Percentiles rank a stretch among this genome's conserved stretches.
Conservation (phyloP, 2,888 invertebrate species). For the Drosophila leonis region DNA sequence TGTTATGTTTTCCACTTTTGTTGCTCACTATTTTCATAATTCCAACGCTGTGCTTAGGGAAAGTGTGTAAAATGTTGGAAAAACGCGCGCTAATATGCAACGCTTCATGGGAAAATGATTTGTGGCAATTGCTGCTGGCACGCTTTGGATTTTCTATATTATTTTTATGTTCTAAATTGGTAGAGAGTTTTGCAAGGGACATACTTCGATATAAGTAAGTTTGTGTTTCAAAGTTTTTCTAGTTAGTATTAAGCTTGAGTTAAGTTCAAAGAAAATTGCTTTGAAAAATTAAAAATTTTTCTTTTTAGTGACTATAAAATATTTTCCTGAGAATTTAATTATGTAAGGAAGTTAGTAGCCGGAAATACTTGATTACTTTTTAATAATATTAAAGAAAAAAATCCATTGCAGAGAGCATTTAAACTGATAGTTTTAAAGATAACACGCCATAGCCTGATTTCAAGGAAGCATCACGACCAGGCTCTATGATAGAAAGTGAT, state of each 20-base stretch:
- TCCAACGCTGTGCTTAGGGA: constrained; percentile 29
- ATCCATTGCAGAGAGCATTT: no score
- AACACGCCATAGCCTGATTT: no score
- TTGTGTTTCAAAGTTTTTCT: background rate
- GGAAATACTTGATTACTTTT: no score
- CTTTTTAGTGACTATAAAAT: no score
- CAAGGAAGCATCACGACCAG: no score
- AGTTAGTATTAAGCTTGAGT: background rate
- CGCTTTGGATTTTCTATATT: constrained; percentile 7
- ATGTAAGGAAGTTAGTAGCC: no score
- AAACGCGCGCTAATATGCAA: constrained; percentile 56
- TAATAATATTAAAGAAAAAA: no score
- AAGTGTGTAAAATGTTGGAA: constrained; percentile 56
- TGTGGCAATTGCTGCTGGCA: constrained; percentile 41
- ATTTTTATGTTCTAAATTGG: constrained; percentile 15
- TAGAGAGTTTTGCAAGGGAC: background rate
- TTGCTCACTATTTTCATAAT: constrained; percentile 58
- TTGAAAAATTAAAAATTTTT: background rate
- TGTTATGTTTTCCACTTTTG: constrained; percentile 45
- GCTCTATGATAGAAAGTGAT: no score
- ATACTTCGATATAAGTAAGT: background rate
- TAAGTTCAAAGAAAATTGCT: background rate
- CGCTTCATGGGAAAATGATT: constrained; percentile 57
- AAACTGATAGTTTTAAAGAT: no score
- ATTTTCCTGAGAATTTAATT: no score